phyloP scores from a whole-genome alignment of 1,140 invertebrate species.

The Drosophila burlai region DNA sequence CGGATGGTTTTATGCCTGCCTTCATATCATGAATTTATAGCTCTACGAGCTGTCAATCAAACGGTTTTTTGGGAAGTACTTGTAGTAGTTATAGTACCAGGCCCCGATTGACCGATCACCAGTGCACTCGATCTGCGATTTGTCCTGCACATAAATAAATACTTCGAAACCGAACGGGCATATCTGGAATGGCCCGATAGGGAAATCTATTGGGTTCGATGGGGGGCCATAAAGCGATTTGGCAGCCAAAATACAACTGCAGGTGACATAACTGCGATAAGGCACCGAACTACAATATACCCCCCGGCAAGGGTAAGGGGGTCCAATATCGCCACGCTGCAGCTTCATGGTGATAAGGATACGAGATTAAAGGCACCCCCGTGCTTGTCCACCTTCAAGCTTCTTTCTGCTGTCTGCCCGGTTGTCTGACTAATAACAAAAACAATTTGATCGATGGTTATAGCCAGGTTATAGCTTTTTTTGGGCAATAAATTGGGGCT shows the following conservation, averaged over 20 bases:
- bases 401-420: conserved; percentile 27
- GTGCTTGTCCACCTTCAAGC: not conserved
- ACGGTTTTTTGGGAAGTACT: not conserved
- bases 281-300: conserved; percentile 16
- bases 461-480: not conserved
- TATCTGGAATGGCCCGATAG: conserved; percentile 58
- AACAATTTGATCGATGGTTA: conserved; percentile 44
- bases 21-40: conserved; percentile 27
- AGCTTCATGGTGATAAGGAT: conserved; percentile 49
- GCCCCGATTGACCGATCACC: conserved; percentile 26
- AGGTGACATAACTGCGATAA: conserved; percentile 62
- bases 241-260: conserved; percentile 42
- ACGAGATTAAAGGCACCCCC: conserved; percentile 14
- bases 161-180: conserved; percentile 32
- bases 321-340: conserved; percentile 29
- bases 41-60: conserved; percentile 59
- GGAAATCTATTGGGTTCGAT: conserved; percentile 41
- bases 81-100: conserved; percentile 20
- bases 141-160: conserved; percentile 43
- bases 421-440: conserved; percentile 24
- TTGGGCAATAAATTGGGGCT: conserved; percentile 34
- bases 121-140: conserved; percentile 59
- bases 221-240: conserved; percentile 64
- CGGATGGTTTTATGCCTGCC: conserved; percentile 18
- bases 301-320: conserved; percentile 11